Conservation (phyloP, 2,113 vertebrate species). For the Actenoides hombroni region DNA sequence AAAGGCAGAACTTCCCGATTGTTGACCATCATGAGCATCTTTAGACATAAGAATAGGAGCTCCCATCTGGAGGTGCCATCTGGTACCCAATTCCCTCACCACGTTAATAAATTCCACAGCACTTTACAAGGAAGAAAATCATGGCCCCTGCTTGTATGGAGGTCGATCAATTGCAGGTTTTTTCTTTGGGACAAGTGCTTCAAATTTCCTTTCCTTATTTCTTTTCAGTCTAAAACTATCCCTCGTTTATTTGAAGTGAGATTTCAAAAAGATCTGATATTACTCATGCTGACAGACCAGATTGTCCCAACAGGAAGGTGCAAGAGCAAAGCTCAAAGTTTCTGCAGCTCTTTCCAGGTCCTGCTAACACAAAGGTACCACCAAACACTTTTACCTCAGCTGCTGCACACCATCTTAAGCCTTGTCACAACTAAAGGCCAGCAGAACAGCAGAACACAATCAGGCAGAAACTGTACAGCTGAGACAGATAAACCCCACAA, state of each 20-base stretch:
- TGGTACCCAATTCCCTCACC: not conserved
- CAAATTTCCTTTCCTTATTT: not conserved
- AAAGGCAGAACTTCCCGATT: not conserved
- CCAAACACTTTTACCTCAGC: not conserved
- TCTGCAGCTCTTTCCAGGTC: not conserved
- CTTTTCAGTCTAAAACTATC: not conserved
- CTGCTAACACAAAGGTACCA: not conserved
- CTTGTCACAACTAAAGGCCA: not conserved
- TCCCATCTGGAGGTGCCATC: slow-evolving; percentile 18
- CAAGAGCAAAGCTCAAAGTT: not conserved
- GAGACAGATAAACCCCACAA: not conserved
- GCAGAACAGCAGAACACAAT: not conserved
- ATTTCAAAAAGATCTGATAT: not conserved
- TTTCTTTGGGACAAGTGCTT: not conserved
- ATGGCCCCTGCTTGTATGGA: not conserved
- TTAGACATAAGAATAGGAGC: not conserved
- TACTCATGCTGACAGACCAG: not conserved
- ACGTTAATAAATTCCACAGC: not conserved
- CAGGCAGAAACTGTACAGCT: not conserved
- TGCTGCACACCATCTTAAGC: not conserved
- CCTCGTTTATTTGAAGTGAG: not conserved
- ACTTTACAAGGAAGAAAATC: not conserved
- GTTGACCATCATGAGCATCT: not conserved
- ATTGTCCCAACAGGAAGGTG: not conserved
- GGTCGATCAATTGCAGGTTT: not conserved